Conservation (phyloP, 1,140 invertebrate species). For the Pseudomyrmex dendroicus region DNA sequence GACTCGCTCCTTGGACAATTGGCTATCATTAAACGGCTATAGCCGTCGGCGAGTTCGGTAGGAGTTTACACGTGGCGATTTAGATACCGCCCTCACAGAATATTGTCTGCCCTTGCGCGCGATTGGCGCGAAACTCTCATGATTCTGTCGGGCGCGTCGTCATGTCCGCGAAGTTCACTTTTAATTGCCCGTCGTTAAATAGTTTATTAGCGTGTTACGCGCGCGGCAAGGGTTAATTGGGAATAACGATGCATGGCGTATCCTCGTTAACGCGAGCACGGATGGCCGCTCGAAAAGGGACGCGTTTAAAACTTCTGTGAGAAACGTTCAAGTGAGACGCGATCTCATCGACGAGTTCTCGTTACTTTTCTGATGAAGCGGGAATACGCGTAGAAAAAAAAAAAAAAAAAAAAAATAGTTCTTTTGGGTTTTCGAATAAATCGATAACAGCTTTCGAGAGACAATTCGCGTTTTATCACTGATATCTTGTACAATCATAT, state of each 20-base stretch:
- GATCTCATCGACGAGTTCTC: neutral
- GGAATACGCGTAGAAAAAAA: neutral
- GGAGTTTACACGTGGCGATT: conserved; percentile 36
- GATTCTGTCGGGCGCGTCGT: conserved; percentile 16
- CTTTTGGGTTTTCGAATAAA: too few species aligned
- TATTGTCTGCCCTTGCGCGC: neutral
- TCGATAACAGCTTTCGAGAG: too few species aligned
- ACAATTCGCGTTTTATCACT: too few species aligned
- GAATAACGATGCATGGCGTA: conserved; percentile 39
- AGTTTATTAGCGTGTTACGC: conserved; percentile 35
- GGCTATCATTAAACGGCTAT: conserved; percentile 45
- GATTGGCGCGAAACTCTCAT: conserved; percentile 39
- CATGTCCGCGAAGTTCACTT: conserved; percentile 25
- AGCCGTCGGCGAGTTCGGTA: conserved; percentile 17
- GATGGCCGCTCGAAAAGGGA: neutral
- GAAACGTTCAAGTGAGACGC: too few species aligned
- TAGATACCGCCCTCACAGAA: conserved; percentile 29
- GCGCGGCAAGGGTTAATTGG: conserved; percentile 20
- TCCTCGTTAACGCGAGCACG: conserved; percentile 7
- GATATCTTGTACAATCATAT: neutral
- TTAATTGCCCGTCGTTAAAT: conserved; percentile 51
- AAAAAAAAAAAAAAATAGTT: too few species aligned
- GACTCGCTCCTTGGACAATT: conserved; percentile 29
- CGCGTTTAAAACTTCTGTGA: conserved; percentile 10
- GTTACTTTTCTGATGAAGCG: neutral